Percentiles rank a stretch among this genome's conserved stretches.
Evolutionary conservation across 2,888 invertebrate species (phyloP).

Genomic region (Phyllotreta cruciferae): DNA sequence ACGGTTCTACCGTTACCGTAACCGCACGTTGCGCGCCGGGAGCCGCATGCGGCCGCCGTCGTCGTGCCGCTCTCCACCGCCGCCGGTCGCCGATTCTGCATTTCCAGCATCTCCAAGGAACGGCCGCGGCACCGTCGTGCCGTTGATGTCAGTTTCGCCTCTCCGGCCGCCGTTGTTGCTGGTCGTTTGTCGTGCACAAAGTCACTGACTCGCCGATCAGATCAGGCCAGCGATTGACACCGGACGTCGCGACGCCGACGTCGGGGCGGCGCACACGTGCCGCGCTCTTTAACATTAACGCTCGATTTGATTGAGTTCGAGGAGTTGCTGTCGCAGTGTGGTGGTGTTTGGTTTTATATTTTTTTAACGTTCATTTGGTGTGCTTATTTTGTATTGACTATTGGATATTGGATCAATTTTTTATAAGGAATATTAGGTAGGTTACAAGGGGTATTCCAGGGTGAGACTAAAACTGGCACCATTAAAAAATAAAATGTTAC

Average conservation of each 20-base stretch:
- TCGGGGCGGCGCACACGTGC: conserved; percentile 26
- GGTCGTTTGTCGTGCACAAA: background rate
- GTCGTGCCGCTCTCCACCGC: conserved; percentile 13
- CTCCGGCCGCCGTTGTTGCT: conserved; percentile 13
- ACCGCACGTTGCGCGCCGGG: conserved; percentile 6
- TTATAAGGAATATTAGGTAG: too few relatives aligned
- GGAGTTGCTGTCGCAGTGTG: background rate
- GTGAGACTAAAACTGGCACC: too few relatives aligned
- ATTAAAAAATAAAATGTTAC: too few relatives aligned
- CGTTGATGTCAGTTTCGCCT: conserved; percentile 9
- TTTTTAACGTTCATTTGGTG: too few relatives aligned
- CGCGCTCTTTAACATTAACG: background rate
- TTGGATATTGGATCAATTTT: too few relatives aligned
- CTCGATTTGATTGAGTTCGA: background rate
- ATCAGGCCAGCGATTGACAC: conserved; percentile 29
- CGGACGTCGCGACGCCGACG: conserved; percentile 26
- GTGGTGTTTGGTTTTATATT: background rate
- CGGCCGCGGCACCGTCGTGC: background rate
- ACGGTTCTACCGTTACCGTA: conserved; percentile 27
- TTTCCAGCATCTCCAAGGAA: conserved; percentile 17
- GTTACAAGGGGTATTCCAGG: too few relatives aligned
- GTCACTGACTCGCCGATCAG: conserved; percentile 29
- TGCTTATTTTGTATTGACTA: too few relatives aligned
- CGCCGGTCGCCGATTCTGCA: conserved; percentile 9
- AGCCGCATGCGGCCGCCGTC: conserved; percentile 11